Evolutionary conservation across 2,797 vertebrate genomes (phyloP), one percentile per base, ranked within the genome.

Genomic region (Scleropages formosus): DNA sequence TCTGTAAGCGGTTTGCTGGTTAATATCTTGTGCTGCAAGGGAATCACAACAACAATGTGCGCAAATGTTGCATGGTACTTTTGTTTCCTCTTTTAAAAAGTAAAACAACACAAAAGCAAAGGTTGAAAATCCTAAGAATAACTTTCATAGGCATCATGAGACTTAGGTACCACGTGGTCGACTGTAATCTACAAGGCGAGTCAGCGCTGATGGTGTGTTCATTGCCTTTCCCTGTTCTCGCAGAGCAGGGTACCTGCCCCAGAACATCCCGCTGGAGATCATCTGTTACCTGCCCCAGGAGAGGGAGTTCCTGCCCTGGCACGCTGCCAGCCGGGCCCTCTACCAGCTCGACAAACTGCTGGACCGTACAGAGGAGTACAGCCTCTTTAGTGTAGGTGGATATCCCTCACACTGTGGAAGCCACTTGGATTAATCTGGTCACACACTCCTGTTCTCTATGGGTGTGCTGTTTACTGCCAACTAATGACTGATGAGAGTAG

Each of bases 331-430:
- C 87, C 86, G 95, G 67, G 93, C 94, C 53, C 94, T 98, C 78
- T 97, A 98, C 91, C 96, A 98, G 86, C 91, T 99, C 76, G 97
- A 98, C 90, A 98, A 98, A 86, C 93, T 98, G 80, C 85, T 99
- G 91, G 97, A 99, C 90, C 96, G 96, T 82, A 96, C 95, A 3
- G 95, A 98, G 73, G 96, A 92, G 85, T 97, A 98, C 93, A 95
- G 91, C 83, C 89, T 99, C 87, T 72, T 72, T 47, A 72, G 70
- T 72, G 70, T 72, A 72, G 11, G 70, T 72, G 53, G 60, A 58
- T 47, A 3, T 16, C 51, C 64, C 31, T 39, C 6, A 6, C 31
- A 39, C 6, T 6, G 31, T 2, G 31, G 31, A 39, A 39, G 31
- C 39, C 2, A 39, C 31, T 39, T 6, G 6, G 39, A 39, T 6